Evolutionary conservation across 2,113 vertebrate genomes (phyloP).

Genomic region (Rhea americana): DNA sequence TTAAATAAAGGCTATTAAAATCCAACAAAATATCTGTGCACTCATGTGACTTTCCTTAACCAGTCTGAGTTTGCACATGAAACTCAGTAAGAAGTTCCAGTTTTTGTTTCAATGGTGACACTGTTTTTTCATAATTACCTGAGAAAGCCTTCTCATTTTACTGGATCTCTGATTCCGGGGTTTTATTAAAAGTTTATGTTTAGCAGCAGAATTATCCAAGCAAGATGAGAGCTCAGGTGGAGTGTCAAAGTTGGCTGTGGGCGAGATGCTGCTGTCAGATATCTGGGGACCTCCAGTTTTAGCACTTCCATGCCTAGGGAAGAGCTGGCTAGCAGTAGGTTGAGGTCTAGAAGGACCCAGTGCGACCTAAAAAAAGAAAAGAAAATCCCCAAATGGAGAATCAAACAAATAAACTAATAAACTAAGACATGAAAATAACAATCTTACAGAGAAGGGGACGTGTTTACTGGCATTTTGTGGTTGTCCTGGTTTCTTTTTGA

Average conservation of each 20-base stretch:
- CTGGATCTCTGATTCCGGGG: slow-evolving; percentile 90
- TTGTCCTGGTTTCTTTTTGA: background rate
- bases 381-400: background rate
- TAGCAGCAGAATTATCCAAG: slow-evolving; percentile 93
- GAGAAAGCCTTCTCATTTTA: slow-evolving; percentile 76
- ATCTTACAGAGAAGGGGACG: background rate
- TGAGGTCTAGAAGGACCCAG: slow-evolving; percentile 63
- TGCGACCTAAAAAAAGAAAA: slow-evolving; percentile 69
- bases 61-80: background rate
- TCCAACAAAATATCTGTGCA: background rate
- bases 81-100: background rate
- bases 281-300: slow-evolving; percentile 9
- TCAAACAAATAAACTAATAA: background rate
- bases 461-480: background rate
- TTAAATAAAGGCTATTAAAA: background rate
- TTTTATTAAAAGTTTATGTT: slow-evolving; percentile 91
- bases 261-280: slow-evolving; percentile 50
- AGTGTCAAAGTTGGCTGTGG: slow-evolving; percentile 79
- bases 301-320: slow-evolving; percentile 43
- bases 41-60: background rate
- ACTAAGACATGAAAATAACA: background rate
- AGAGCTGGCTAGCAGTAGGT: slow-evolving; percentile 66
- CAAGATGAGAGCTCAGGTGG: slow-evolving; percentile 82
- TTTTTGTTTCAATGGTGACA: background rate
- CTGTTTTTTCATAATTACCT: slow-evolving; percentile 71